Evolutionary conservation across 2,797 vertebrate species (phyloP).

Genomic region (Diglossa cyanea): DNA sequence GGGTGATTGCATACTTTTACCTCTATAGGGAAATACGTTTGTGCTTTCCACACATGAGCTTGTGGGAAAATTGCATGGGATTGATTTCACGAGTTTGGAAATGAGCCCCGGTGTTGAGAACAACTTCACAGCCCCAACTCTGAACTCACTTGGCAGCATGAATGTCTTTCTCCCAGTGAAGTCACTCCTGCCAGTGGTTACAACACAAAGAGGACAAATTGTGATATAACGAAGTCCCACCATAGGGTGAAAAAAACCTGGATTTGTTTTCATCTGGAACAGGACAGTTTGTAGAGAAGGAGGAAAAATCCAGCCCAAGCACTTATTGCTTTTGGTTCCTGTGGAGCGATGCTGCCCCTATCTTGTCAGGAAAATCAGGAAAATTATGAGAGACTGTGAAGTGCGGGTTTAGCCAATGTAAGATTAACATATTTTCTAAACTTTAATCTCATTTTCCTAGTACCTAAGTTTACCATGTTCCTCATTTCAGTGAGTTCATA

Average conservation of each 20-base stretch:
- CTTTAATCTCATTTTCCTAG: not conserved
- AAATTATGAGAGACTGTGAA: not conserved
- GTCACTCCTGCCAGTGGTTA: slow-evolving; percentile 24
- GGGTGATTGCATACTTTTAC: slow-evolving; percentile 1
- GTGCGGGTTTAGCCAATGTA: not conserved
- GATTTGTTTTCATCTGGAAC: slow-evolving; percentile 15
- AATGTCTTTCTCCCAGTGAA: not conserved
- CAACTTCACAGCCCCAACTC: slow-evolving; percentile 8
- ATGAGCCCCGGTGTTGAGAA: slow-evolving; percentile 14
- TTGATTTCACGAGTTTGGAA: slow-evolving; percentile 49
- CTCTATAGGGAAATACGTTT: slow-evolving; percentile 8
- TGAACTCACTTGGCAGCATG: not conserved
- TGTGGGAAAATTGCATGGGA: slow-evolving; percentile 28
- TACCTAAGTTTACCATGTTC: not conserved
- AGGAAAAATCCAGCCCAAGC: not conserved
- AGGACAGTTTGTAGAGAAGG: not conserved
- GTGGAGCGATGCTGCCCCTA: not conserved
- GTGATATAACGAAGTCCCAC: not conserved
- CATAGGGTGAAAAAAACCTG: not conserved
- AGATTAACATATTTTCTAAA: not conserved
- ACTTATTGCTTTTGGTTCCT: not conserved
- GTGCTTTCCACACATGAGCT: not conserved
- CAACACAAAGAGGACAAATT: not conserved
- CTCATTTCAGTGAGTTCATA: not conserved
- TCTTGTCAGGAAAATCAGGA: not conserved